Evolutionary conservation across 2,113 vertebrate species (phyloP), one percentile per base, ranked within the genome.

Genomic region (Nothoprocta pentlandii): DNA sequence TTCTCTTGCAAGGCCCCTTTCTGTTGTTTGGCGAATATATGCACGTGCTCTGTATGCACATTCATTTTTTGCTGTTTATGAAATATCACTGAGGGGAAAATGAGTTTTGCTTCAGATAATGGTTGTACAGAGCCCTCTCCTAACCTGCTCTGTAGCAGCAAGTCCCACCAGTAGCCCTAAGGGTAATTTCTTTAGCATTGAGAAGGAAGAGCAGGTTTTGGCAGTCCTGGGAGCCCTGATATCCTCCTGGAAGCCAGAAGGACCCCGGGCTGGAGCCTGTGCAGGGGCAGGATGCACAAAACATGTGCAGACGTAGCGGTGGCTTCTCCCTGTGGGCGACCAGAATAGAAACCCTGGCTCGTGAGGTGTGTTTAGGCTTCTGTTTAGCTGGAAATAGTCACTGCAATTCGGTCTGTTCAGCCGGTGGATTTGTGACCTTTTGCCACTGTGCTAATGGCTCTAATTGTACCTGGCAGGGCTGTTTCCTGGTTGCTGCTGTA

Each of bases 341-440:
- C 41, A 63, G 75, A 85, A 78, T 2, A 66, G 68, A 92, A 89
- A 30, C 42, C 23, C 19, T 36, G 34, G 28, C 51, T 93, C 86
- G 91, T 85, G 80, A 80, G 22, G 46, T 81, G 62, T 10, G 61
- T 84, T 58, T 75, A 73, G 70, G 79, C 62, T 87, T 44, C 39
- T 51, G 16, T 62, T 94, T 81, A 80, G 61, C 39, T 92, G 46
- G 39, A 46, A 61, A 0, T 42, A 71, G 46, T 42, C 46, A 90
- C 42, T 73, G 36, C 88, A 58, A 17, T 80, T 66, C 64, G 34
- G 34, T 85, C 75, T 66, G 51, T 91, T 49, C 67, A 93, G 69
- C 62, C 49, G 74, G 90, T 86, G 59, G 80, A 87, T 97, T 82
- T 1, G 23, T 94, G 95, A 93, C 93, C 90, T 95, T 96, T 79